Evolutionary conservation across 2,113 vertebrate genomes (phyloP).

Genomic region (Malurus elegans): DNA sequence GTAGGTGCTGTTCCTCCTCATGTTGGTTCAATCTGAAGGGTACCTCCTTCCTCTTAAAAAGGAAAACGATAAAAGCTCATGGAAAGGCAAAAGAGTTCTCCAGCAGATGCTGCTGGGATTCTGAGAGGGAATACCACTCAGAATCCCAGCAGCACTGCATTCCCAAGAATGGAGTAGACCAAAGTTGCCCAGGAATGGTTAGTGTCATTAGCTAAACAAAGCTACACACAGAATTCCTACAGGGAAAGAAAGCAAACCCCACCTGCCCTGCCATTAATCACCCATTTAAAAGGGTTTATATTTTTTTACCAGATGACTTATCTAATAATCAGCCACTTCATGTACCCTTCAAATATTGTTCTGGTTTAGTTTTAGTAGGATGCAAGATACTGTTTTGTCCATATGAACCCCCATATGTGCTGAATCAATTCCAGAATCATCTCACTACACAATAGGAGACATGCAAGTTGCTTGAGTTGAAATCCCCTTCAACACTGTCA

Average conservation of each 20-base stretch:
- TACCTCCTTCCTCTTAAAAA: not conserved
- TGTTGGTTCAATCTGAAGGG: accelerated
- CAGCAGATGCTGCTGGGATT: not conserved
- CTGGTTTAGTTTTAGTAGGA: not conserved
- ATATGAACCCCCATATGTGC: not conserved
- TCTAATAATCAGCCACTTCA: not conserved
- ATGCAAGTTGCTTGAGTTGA: not conserved
- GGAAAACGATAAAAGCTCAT: not conserved
- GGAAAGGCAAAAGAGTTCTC: not conserved
- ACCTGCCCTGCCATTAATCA: not conserved
- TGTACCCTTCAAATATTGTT: not conserved
- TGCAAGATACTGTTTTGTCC: not conserved
- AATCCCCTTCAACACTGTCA: not conserved
- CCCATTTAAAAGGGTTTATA: not conserved
- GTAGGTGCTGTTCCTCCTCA: not conserved
- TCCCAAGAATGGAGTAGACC: not conserved
- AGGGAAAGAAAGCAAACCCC: not conserved
- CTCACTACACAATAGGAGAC: not conserved
- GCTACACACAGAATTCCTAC: not conserved
- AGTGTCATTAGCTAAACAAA: not conserved
- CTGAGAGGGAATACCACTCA: not conserved
- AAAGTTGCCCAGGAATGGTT: not conserved
- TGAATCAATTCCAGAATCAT: not conserved
- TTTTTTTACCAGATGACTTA: not conserved
- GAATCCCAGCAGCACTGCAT: not conserved